Conservation (phyloP, 2,888 invertebrate genomes). For the Pyrgus malvae region DNA sequence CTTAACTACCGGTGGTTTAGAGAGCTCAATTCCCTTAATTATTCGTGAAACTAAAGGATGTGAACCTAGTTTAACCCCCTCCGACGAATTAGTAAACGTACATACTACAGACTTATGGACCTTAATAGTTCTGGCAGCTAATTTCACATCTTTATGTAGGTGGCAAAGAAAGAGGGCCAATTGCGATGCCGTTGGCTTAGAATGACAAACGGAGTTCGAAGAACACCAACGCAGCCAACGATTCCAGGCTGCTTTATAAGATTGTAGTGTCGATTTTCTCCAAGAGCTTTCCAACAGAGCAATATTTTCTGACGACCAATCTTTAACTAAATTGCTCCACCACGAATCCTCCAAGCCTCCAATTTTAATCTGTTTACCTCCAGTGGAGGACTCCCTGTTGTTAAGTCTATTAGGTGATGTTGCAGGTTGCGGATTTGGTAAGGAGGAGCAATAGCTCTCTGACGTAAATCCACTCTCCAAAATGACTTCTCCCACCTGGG, state of each 20-base stretch:
- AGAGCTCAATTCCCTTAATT: background rate
- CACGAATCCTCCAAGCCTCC: constrained; percentile 33
- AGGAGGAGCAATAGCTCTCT: constrained; percentile 23
- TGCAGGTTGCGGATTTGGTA: constrained; percentile 3
- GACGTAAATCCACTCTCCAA: constrained; percentile 26
- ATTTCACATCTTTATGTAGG: background rate
- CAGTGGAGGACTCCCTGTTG: constrained; percentile 20
- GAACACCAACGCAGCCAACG: constrained; percentile 31
- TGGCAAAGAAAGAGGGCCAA: background rate
- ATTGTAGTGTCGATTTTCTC: constrained; percentile 30
- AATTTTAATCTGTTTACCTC: constrained; percentile 22
- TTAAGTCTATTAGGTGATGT: constrained; percentile 20
- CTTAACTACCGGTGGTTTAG: background rate
- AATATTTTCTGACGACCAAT: background rate
- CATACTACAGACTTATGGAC: constrained; percentile 33
- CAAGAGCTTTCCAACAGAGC: constrained; percentile 20
- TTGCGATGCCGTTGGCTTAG: background rate
- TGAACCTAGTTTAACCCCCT: background rate
- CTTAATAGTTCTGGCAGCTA: constrained; percentile 30
- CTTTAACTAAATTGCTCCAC: constrained; percentile 19
- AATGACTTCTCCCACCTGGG: constrained; percentile 30
- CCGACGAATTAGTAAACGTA: background rate
- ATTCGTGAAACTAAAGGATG: background rate
- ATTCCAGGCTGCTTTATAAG: constrained; percentile 30
- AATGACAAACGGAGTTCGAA: constrained; percentile 10